Percentiles rank a stretch among this genome's conserved stretches.
phyloP scores from a whole-genome alignment of 1,140 invertebrate species.

The Popillia japonica region DNA sequence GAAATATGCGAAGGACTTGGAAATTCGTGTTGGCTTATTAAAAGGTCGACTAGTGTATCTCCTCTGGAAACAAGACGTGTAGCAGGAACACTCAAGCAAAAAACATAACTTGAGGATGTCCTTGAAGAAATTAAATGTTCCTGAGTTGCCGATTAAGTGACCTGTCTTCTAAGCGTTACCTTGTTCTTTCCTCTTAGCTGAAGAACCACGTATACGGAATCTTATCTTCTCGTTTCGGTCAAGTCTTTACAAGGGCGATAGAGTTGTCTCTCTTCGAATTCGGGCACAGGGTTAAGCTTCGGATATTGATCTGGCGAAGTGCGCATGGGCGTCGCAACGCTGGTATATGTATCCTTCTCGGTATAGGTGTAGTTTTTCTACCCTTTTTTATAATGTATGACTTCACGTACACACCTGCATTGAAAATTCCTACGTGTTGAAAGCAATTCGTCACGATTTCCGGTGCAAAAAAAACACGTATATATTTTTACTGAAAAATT shows the following conservation, averaged over 20 bases:
- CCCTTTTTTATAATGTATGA: slow-evolving; percentile 10
- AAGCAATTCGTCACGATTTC: slow-evolving; percentile 17
- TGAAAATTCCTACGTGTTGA: slow-evolving; percentile 4
- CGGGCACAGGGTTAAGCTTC: slow-evolving; percentile 42
- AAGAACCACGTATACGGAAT: not conserved
- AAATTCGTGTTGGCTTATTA: not conserved
- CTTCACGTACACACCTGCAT: slow-evolving; percentile 9
- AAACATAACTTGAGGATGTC: slow-evolving; percentile 18
- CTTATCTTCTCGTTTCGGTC: not conserved
- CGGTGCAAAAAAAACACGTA: not conserved
- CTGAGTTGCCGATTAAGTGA: slow-evolving; percentile 13
- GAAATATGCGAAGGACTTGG: not conserved
- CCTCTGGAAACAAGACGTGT: not conserved
- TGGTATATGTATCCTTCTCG: slow-evolving; percentile 24
- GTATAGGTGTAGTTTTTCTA: not conserved
- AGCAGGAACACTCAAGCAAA: not conserved
- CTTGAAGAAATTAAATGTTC: slow-evolving; percentile 23
- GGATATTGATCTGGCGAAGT: slow-evolving; percentile 40
- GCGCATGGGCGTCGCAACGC: slow-evolving; percentile 38
- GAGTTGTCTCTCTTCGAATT: slow-evolving; percentile 37
- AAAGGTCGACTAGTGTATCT: not conserved
- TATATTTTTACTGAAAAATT: not conserved
- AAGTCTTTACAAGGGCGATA: not conserved
- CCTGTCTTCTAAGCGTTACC: slow-evolving; percentile 19
- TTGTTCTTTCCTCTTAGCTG: not conserved